Conservation (phyloP, 1,140 invertebrate species). For the Pseudomyrmex sp. region DNA sequence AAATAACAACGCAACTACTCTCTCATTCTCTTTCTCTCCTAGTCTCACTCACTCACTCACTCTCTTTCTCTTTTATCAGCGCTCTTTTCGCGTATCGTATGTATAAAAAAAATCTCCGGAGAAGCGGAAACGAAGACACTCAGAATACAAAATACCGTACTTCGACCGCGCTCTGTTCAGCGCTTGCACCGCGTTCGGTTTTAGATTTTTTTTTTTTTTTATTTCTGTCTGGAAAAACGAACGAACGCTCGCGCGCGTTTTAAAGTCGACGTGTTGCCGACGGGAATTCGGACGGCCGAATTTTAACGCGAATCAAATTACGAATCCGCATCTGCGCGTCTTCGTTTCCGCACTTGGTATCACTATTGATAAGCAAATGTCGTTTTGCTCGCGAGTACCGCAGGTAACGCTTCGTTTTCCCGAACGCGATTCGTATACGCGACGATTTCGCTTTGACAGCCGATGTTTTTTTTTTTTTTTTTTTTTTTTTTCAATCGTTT, state of each 20-base stretch:
- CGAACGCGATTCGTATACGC: neutral
- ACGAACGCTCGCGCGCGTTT: no score
- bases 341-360: constrained; percentile 4
- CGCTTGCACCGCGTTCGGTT: neutral
- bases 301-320: neutral
- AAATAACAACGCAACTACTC: constrained; percentile 52
- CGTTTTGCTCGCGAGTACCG: constrained; percentile 38
- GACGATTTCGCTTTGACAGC: neutral
- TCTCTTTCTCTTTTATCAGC: neutral
- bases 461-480: neutral
- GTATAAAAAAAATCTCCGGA: constrained; percentile 52
- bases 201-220: no score
- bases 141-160: constrained; percentile 14
- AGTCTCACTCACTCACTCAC: neutral
- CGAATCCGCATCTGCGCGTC: neutral
- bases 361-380: constrained; percentile 25
- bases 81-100: constrained; percentile 1
- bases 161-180: neutral
- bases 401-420: neutral
- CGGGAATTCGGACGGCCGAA: neutral
- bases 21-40: neutral
- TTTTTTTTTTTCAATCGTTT: neutral
- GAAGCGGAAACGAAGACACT: constrained; percentile 16
- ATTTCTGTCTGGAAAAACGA: no score
- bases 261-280: neutral